Evolutionary conservation across 2,797 vertebrate species (phyloP), one percentile per base, ranked within the genome.

Genomic region (Epinephelus awoara): DNA sequence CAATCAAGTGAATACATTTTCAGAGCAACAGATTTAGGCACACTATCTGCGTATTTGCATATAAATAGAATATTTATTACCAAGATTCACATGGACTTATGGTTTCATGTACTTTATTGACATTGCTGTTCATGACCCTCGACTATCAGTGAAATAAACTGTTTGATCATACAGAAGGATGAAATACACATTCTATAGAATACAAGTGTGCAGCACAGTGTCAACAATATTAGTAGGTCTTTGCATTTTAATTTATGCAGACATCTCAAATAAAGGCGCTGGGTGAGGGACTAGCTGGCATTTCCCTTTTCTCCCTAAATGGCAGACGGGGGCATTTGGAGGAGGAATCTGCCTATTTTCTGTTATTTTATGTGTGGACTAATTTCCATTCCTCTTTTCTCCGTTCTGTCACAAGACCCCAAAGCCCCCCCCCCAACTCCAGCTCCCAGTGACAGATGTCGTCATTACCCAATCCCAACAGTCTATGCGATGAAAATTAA

Each of bases 381-480:
- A 4, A 87, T 94, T 93, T 91, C 81, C 82, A 88, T 91, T 78
- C 58, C 67, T 88, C 46, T 85, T 81, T 82, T 75, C 59, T 89
- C 64, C 52, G 54, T 77, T 76, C 77, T 83, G 78, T 76, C 79
- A 67, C 56, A 75, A 71, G 51, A 77, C 54, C 75, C 76, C 73
- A 82, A 75, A 73, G 79, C 75, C 67, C 34, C 34, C 34, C 29
- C 34, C 34, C 27, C 27, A 29, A 77, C 71, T 62, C 66, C 58
- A 72, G 57, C 63, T 69, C 83, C 59, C 72, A 81, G 89, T 88
- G 91, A 92, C 88, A 92, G 85, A 92, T 92, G 88, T 86, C 80
- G 83, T 90, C 89, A 90, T 88, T 85, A 86, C 68, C 66, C 76
- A 52, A 62, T 75, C 72, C 68, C 79, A 92, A 87, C 85, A 69